These are phyloP conservation scores for Blastobasis lacticolella DNA, from an alignment of 2,888 invertebrate species.

Conservation along the genomic window DNA sequence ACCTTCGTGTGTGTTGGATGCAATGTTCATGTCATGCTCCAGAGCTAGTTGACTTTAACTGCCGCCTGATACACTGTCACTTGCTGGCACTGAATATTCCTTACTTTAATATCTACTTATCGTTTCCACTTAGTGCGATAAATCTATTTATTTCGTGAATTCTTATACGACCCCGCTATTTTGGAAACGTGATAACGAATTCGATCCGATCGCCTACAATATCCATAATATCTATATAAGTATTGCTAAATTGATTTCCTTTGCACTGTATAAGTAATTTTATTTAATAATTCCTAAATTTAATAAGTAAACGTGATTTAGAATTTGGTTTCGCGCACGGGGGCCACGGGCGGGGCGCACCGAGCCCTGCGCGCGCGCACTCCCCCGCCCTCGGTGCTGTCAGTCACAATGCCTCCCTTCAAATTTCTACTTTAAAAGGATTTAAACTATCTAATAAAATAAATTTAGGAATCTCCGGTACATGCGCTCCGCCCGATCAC, in stretches of 20 bases:
- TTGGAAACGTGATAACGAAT: conserved; percentile 17
- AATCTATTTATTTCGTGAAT: conserved; percentile 10
- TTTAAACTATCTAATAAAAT: neutral
- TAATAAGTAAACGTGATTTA: conserved; percentile 55
- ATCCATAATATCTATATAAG: conserved; percentile 18
- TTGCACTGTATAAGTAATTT: conserved; percentile 12
- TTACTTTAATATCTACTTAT: neutral
- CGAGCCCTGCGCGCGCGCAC: no score
- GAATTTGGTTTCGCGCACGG: conserved; percentile 63
- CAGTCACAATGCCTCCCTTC: neutral
- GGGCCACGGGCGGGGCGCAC: conserved; percentile 37
- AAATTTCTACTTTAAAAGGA: neutral
- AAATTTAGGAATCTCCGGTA: neutral
- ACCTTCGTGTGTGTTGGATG: neutral
- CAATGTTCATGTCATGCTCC: neutral
- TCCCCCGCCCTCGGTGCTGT: neutral
- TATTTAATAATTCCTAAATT: neutral
- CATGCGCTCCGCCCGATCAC: conserved; percentile 26
- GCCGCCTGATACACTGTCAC: neutral
- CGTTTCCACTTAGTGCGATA: conserved; percentile 11
- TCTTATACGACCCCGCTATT: conserved; percentile 5
- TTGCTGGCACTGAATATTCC: neutral
- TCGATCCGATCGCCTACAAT: conserved; percentile 26
- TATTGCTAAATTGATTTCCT: neutral
- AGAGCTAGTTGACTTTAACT: no score